Evolutionary conservation across 2,113 vertebrate genomes (phyloP), one percentile per base, ranked within the genome.

Genomic region (Corvus cornix): DNA sequence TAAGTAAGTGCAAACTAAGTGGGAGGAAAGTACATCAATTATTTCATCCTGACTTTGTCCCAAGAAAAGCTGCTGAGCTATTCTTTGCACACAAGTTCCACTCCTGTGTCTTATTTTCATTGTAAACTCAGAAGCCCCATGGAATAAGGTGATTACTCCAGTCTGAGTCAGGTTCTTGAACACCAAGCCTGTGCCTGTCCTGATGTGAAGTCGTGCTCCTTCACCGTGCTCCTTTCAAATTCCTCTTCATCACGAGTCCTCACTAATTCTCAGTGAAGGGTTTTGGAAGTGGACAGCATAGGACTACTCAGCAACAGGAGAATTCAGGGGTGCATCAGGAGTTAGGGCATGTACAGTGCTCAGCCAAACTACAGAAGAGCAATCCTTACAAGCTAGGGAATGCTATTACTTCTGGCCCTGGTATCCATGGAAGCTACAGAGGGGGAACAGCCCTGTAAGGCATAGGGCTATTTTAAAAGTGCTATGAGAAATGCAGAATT

Each of bases 221-320:
- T 51, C 33, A 39, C 30, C 1, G 1, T 3, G 9, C 2, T 64
- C 30, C 15, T 23, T 83, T 43, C n/a, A 17, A 27, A 28, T 17
- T 9, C 8, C 16, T 53, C 15, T 46, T 51, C 43, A 24, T 21
- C 51, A 16, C 0, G 0, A 66, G 13, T 17, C 44, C 44, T n/a
- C 41, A 26, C 1, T 0, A 81, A 58, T 59, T 56, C 53, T 56
- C 41, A 55, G 14, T 9, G 27, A 74, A 37, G 8, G 1, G 6
- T 31, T 26, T 39, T 2, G 0, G 15, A 35, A 82, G 39, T 2
- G 2, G 43, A 41, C 43, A 85, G 15, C 5, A 1, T 2, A 24
- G 43, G 16, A 70, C 15, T 37, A 22, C 41, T 49, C 33, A 31
- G 33, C 27, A 58, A 33, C 0, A 0, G 52, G 20, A 62, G 28